A percentile compares a stretch with the other conserved stretches of the same genome.
These are phyloP conservation scores for Carpatolechia fugitivella DNA, from an alignment of 2,888 invertebrate genomes.

Conservation along the genomic window DNA sequence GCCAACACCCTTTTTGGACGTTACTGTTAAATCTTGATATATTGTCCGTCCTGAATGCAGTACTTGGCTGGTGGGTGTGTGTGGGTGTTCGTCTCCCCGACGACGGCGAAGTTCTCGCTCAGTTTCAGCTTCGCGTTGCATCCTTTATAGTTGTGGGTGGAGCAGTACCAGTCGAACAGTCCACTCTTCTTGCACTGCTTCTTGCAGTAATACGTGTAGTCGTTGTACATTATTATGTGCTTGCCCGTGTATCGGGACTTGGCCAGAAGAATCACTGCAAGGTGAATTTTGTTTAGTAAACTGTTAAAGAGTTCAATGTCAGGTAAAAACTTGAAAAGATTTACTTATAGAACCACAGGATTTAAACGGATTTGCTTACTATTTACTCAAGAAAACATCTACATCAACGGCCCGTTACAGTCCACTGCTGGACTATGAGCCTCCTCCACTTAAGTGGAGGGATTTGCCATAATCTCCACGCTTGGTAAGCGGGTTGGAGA, in stretches of 20 bases:
- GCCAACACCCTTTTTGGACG: too few species aligned
- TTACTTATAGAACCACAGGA: too few species aligned
- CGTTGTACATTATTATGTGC: slow-evolving; percentile 12
- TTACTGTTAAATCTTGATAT: slow-evolving; percentile 40
- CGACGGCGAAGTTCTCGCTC: slow-evolving; percentile 50
- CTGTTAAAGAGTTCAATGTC: too few species aligned
- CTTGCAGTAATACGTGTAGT: slow-evolving; percentile 21
- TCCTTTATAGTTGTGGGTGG: slow-evolving; percentile 47
- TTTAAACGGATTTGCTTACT: too few species aligned
- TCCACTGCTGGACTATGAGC: too few species aligned
- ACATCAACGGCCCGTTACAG: too few species aligned
- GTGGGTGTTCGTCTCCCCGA: slow-evolving; percentile 46
- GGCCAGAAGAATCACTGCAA: neutral
- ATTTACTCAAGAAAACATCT: too few species aligned
- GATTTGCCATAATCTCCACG: too few species aligned
- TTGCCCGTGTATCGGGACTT: slow-evolving; percentile 1
- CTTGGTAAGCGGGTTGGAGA: too few species aligned
- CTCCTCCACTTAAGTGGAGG: too few species aligned
- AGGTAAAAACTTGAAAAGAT: too few species aligned
- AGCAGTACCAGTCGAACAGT: slow-evolving; percentile 45
- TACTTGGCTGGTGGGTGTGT: slow-evolving; percentile 61
- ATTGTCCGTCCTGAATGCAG: slow-evolving; percentile 54
- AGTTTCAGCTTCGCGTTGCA: slow-evolving; percentile 61
- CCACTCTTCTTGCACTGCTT: neutral
- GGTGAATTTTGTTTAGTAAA: too few species aligned